These are phyloP conservation scores for Mongoloraphidia duomilia DNA, from an alignment of 2,888 invertebrate genomes.

Conservation along the genomic window DNA sequence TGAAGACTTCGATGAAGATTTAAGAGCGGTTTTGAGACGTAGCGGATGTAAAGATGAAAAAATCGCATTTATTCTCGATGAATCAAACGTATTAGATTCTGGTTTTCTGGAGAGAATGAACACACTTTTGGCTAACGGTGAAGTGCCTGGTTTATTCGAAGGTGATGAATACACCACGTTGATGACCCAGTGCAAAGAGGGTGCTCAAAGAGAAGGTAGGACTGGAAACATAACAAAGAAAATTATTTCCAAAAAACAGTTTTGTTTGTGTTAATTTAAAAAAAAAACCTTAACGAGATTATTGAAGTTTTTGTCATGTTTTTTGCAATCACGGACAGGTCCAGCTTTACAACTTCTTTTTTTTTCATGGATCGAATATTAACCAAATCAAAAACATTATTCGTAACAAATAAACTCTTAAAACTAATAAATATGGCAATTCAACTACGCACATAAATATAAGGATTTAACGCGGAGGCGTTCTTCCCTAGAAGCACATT, in stretches of 20 bases:
- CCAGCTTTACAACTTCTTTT: neutral
- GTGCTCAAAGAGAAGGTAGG: constrained; percentile 80
- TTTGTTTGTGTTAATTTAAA: neutral
- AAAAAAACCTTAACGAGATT: neutral
- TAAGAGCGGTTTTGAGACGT: constrained; percentile 73
- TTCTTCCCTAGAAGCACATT: too few species aligned
- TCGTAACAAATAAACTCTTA: too few species aligned
- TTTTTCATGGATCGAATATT: neutral
- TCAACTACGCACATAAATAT: too few species aligned
- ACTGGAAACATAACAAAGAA: neutral
- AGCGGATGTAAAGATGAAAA: constrained; percentile 94
- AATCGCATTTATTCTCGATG: constrained; percentile 97
- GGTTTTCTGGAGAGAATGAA: constrained; percentile 99
- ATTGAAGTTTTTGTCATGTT: neutral
- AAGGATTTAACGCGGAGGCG: too few species aligned
- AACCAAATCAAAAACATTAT: too few species aligned
- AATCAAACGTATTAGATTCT: constrained; percentile 96
- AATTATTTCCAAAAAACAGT: too few species aligned
- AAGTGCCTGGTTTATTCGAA: constrained; percentile 88
- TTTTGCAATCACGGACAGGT: neutral
- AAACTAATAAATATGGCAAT: too few species aligned
- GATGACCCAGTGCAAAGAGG: constrained; percentile 99
- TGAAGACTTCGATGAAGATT: constrained; percentile 97
- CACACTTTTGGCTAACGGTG: constrained; percentile 94
- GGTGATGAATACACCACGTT: constrained; percentile 97